Evolutionary conservation across 1,140 invertebrate genomes (phyloP).

Genomic region (Akabosia matsudoensis): DNA sequence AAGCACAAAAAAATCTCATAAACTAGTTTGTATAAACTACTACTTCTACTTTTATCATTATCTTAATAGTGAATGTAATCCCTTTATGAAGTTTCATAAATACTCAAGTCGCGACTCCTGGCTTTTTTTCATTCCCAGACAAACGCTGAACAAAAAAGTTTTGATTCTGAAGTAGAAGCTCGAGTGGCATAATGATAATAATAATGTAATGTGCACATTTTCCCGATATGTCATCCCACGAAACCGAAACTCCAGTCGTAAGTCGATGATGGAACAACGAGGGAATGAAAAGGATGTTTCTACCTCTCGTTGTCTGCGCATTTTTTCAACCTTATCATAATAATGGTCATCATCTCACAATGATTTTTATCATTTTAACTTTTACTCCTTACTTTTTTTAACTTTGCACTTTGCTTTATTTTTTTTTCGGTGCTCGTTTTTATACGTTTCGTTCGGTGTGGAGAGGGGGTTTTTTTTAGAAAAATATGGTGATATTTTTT

Average conservation of each 20-base stretch:
- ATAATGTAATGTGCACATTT: neutral
- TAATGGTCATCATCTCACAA: neutral
- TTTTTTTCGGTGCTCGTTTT: slow-evolving; percentile 9
- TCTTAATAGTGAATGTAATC: neutral
- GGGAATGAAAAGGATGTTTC: neutral
- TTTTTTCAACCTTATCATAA: neutral
- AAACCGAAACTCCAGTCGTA: neutral
- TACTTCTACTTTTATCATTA: neutral
- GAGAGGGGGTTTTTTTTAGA: too few species aligned
- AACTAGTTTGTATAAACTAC: neutral
- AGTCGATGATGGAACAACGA: neutral
- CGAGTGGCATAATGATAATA: neutral
- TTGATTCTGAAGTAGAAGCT: neutral
- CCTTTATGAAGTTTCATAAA: neutral
- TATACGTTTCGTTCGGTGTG: neutral
- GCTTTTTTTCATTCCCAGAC: too few species aligned
- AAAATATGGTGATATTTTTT: too few species aligned
- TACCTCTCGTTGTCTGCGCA: neutral
- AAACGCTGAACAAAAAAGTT: neutral
- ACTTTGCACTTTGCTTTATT: slow-evolving; percentile 21
- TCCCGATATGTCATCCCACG: neutral
- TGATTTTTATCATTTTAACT: slow-evolving; percentile 19
- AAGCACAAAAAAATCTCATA: neutral
- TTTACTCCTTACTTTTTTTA: slow-evolving; percentile 8
- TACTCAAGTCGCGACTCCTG: too few species aligned